Evolutionary conservation across 2,113 vertebrate genomes (phyloP).

Genomic region (Ciconia maguari): DNA sequence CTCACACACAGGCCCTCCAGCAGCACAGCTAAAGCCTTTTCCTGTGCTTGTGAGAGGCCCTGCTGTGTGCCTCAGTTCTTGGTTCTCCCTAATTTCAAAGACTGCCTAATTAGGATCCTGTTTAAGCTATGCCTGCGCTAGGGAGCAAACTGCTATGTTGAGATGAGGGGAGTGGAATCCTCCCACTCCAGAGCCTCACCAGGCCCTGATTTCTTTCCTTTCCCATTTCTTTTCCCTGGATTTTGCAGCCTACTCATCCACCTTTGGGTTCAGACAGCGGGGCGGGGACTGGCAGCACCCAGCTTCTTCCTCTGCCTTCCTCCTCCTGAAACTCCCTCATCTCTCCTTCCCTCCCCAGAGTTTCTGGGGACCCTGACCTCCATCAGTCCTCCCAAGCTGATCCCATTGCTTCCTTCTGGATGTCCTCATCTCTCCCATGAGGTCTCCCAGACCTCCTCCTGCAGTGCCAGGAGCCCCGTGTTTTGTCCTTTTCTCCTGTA

Average conservation of each 20-base stretch:
- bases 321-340: neutral
- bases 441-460: neutral
- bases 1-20: neutral
- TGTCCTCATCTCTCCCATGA: neutral
- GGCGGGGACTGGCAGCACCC: neutral
- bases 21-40: neutral
- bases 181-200: neutral
- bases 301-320: neutral
- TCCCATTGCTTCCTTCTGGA: neutral
- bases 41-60: neutral
- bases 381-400: neutral
- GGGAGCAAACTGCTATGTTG: neutral
- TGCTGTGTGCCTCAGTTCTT: neutral
- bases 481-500: neutral
- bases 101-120: neutral
- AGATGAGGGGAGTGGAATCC: neutral
- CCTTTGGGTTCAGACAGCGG: neutral
- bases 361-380: neutral
- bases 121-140: neutral
- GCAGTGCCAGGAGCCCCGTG: neutral
- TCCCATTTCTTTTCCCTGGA: neutral
- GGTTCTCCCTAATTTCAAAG: neutral
- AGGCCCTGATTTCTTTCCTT: neutral
- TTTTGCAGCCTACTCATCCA: neutral
- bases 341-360: neutral